phyloP scores from a whole-genome alignment of 92 coral and sea anemone genomes.

The Palythoa grandiflora region DNA sequence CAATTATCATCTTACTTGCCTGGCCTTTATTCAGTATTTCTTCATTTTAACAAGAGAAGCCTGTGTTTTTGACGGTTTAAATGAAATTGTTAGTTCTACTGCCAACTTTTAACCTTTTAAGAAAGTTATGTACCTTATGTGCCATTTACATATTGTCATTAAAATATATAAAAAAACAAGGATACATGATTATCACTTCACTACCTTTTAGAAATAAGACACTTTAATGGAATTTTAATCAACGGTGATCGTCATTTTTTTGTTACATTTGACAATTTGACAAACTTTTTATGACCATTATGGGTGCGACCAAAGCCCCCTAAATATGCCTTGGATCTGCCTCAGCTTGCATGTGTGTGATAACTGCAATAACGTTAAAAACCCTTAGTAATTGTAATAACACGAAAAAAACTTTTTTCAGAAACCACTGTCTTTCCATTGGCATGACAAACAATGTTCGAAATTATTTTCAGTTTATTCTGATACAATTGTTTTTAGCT shows the following conservation, averaged over 20 bases:
- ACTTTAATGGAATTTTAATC: not conserved
- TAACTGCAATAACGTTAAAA: not conserved
- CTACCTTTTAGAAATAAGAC: slow-evolving; percentile 2
- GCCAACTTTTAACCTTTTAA: slow-evolving; percentile 7
- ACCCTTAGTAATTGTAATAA: not conserved
- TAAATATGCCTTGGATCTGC: slow-evolving; percentile 3
- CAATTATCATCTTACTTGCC: not conserved
- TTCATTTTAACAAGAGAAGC: slow-evolving; percentile 14
- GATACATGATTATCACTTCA: not conserved
- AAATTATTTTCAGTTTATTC: no score
- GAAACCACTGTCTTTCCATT: not conserved
- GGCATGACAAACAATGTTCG: not conserved
- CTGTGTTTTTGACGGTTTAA: not conserved
- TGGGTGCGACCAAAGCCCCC: slow-evolving; percentile 2
- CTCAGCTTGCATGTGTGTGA: slow-evolving; percentile 4
- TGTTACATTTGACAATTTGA: not conserved
- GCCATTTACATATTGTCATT: not conserved
- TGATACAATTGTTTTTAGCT: no score
- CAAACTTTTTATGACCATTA: not conserved
- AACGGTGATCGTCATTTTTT: slow-evolving; percentile 7
- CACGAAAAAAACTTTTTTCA: not conserved
- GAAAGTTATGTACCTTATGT: not conserved
- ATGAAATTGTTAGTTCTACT: not conserved
- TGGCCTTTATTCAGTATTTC: slow-evolving; percentile 17
- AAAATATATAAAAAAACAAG: slow-evolving; percentile 1